phyloP scores from a whole-genome alignment of 2,113 vertebrate genomes.

The Hemicordylus capensis region DNA sequence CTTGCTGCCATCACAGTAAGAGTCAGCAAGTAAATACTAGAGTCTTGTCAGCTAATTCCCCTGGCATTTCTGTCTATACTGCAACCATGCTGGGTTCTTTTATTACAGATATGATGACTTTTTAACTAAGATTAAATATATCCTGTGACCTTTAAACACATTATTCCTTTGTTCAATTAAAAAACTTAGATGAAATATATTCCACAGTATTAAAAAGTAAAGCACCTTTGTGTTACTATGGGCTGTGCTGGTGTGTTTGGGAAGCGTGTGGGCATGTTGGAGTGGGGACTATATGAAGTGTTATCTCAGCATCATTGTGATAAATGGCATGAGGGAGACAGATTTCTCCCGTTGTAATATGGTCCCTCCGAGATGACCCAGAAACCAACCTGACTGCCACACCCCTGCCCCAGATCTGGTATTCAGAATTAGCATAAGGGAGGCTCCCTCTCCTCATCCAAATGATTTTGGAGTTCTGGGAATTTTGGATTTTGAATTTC shows the following conservation, averaged over 20 bases:
- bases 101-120: conserved; percentile 10
- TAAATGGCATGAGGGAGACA: too few relatives aligned
- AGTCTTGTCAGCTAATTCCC: background rate
- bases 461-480: too few relatives aligned
- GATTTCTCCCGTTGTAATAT: too few relatives aligned
- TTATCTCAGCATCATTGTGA: background rate
- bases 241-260: background rate
- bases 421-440: too few relatives aligned
- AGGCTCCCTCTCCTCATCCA: too few relatives aligned
- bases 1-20: background rate
- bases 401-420: too few relatives aligned
- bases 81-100: background rate
- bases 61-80: background rate
- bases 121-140: conserved; percentile 6
- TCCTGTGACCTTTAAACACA: conserved; percentile 10
- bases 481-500: too few relatives aligned
- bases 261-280: background rate
- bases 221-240: background rate
- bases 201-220: background rate
- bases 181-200: conserved; percentile 1
- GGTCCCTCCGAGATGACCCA: too few relatives aligned
- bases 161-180: conserved; percentile 17
- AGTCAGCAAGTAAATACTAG: background rate
- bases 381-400: too few relatives aligned
- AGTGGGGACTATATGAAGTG: background rate